These are phyloP conservation scores for Cyrtorhinus lividipennis DNA, from an alignment of 1,140 invertebrate genomes.

Conservation along the genomic window DNA sequence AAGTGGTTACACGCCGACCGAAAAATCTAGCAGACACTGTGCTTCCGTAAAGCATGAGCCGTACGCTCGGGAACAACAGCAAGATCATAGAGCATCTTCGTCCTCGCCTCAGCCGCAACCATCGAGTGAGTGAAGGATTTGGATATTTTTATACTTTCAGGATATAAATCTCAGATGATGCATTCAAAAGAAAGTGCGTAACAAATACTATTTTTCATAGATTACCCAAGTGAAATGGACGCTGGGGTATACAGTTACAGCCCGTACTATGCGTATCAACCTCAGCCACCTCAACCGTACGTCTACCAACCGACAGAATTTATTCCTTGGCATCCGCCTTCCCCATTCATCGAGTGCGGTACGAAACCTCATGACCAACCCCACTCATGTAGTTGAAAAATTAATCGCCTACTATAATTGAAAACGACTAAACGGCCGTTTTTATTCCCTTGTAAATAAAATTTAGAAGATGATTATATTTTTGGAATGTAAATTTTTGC, in stretches of 20 bases:
- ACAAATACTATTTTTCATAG: background rate
- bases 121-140: background rate
- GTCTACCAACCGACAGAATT: conserved; percentile 3
- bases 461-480: no score
- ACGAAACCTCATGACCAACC: conserved; percentile 5
- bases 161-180: no score
- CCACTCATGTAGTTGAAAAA: background rate
- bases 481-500: no score
- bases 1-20: conserved; percentile 25
- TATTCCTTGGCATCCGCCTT: background rate
- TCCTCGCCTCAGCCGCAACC: background rate
- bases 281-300: conserved; percentile 5
- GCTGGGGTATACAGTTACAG: no score
- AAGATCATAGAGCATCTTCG: background rate
- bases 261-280: conserved; percentile 8
- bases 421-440: no score
- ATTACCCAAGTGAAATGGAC: background rate
- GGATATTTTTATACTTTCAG: no score
- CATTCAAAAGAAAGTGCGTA: no score
- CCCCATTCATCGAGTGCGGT: conserved; percentile 1
- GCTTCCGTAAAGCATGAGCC: background rate
- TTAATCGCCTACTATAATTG: background rate
- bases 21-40: conserved; percentile 42
- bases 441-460: no score
- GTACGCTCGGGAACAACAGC: background rate